Evolutionary conservation across 2,888 invertebrate genomes (phyloP), one percentile per base, ranked within the genome.

Genomic region (Cheiracanthium punctorium): DNA sequence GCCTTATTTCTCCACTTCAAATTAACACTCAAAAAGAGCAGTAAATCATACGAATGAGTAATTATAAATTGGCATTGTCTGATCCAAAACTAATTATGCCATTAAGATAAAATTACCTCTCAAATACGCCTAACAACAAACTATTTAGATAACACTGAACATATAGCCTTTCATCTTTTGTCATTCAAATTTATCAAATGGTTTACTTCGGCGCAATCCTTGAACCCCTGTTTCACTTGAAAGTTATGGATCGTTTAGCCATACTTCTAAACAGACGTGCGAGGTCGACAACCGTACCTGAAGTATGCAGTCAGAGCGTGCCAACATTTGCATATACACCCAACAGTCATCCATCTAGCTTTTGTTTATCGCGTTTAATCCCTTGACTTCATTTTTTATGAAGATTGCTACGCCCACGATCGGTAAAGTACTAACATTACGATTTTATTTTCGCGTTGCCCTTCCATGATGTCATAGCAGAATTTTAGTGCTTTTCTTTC

Each of bases 141-240:
- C n/a, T 37, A 20, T 58, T 58, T 58, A 24, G 58, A 20, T 17
- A 24, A 48, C 14, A 17, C 43, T 17, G 17, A 48, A 17, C 58
- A 1, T 17, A 24, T 4, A 24, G n/a, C 24, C 24, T 4, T n/a
- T 24, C 7, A 20, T 58, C 58, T 24, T 58, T 58, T 58, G 58
- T 58, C 58, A 58, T 58, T 58, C 24, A 58, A 58, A 58, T 58
- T 5, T 58, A 58, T 58, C 24, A 58, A 58, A 58, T n/a, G 24
- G 14, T 24, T 58, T 17, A 24, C 58, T 58, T 24, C 2, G 4
- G 20, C 2, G 2, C 20, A 58, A 58, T 58, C 58, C 58, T 24
- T 58, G 58, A 58, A n/a, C 58, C 58, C 58, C 24, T 24, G 7
- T 17, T n/a, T 1, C n/a, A 17, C 10, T 48, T 2, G 5, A 10